These are phyloP conservation scores for Meloidogyne hapla DNA, from an alignment of 1,140 invertebrate genomes.

Conservation along the genomic window DNA sequence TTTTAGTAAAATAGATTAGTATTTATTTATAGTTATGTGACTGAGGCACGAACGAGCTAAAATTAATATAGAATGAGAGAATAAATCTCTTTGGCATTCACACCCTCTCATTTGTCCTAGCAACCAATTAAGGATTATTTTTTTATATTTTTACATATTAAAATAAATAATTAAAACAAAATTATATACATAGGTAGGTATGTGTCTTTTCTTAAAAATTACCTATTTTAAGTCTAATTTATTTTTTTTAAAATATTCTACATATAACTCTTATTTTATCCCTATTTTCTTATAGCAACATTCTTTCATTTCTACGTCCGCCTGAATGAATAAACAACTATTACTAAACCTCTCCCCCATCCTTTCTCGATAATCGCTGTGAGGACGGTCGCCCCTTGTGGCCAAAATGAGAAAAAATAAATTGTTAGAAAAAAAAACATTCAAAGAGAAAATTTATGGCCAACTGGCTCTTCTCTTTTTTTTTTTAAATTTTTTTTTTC, in stretches of 20 bases:
- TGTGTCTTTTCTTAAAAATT: too few relatives aligned
- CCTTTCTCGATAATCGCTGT: slow-evolving; percentile 9
- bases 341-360: not conserved
- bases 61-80: too few relatives aligned
- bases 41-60: too few relatives aligned
- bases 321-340: not conserved
- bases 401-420: not conserved
- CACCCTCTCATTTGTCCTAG: too few relatives aligned
- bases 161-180: too few relatives aligned
- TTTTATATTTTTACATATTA: too few relatives aligned
- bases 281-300: not conserved
- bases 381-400: not conserved
- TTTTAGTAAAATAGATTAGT: not conserved
- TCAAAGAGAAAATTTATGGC: not conserved
- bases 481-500: not conserved
- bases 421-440: not conserved
- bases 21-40: too few relatives aligned
- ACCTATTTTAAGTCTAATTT: too few relatives aligned
- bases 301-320: not conserved
- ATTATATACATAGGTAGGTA: too few relatives aligned
- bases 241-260: too few relatives aligned
- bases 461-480: not conserved
- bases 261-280: too few relatives aligned
- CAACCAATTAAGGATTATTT: too few relatives aligned
- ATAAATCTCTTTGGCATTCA: not conserved